phyloP scores from a whole-genome alignment of 2,113 vertebrate species.

The Istiophorus platypterus region DNA sequence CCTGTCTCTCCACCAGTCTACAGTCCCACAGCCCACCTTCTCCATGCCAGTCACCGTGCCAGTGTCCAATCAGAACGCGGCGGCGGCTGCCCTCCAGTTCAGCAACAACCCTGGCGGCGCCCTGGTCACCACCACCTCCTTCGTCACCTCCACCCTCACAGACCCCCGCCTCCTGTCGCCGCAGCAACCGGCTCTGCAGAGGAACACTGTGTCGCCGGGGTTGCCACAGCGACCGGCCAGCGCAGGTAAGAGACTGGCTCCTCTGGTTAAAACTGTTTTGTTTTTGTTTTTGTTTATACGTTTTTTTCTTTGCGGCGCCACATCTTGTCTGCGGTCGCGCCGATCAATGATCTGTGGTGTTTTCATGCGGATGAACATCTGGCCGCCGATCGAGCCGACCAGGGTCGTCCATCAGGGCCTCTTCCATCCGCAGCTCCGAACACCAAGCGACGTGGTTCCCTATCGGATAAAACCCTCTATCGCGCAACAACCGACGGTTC shows the following conservation, averaged over 20 bases:
- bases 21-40: slow-evolving; percentile 94
- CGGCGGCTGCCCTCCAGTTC: slow-evolving; percentile 88
- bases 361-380: too few relatives aligned
- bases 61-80: slow-evolving; percentile 91
- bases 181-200: slow-evolving; percentile 91
- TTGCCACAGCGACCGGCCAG: slow-evolving; percentile 96
- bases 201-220: slow-evolving; percentile 93
- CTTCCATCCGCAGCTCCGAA: background rate
- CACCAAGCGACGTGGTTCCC: background rate
- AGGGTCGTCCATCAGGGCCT: too few relatives aligned
- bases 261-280: too few relatives aligned
- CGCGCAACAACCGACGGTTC: too few relatives aligned
- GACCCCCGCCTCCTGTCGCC: slow-evolving; percentile 96
- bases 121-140: slow-evolving; percentile 91
- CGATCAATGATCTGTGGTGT: slow-evolving; percentile 6
- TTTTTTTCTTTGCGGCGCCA: slow-evolving; percentile 1
- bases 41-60: slow-evolving; percentile 98
- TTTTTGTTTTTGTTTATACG: too few relatives aligned
- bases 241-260: slow-evolving; percentile 87
- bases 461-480: background rate
- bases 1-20: slow-evolving; percentile 86
- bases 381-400: too few relatives aligned
- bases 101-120: slow-evolving; percentile 90
- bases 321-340: background rate
- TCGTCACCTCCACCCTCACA: slow-evolving; percentile 92